Evolutionary conservation across 1,140 invertebrate genomes (phyloP), one percentile per base, ranked within the genome.

Genomic region (Anagrus nilaparvatae): DNA sequence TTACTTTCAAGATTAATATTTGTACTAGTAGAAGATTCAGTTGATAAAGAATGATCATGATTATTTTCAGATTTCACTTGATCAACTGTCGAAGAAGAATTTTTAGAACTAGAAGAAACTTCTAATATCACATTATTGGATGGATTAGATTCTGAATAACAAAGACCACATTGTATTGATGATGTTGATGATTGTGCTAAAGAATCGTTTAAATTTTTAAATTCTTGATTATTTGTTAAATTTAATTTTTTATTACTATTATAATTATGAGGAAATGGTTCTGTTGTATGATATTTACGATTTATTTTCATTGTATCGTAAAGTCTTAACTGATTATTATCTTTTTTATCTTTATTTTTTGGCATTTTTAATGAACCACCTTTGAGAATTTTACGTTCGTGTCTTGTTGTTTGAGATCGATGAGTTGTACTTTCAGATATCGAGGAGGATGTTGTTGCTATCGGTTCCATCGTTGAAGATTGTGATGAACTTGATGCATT

Each of bases 101-200:
- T 55, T 40, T 54, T 55, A 44, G 48, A 53, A 52, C 47, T 53
- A 51, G 29, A 44, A 43, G 56, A 56, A 53, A 54, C 51, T 48
- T 54, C 56, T 61, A 60, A 61, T 66, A 67, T 66, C 63, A 65
- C 62, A 66, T 65, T 65, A 50, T 59, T 65, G 65, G 65, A 67
- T 65, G 65, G 65, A 67, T 58, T 67, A 48, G 58, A 62, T 59
- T 63, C 55, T 51, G 41, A 48, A 50, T 48, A 46, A 50, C 47
- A 49, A 41, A n/a, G n/a, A n/a, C n/a, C 9, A n/a, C 5, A 9
- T 13, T 5, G 29, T 14, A n/a, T 30, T n/a, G n/a, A n/a, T n/a
- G n/a, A n/a, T n/a, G n/a, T n/a, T n/a, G n/a, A n/a, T n/a, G n/a
- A n/a, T n/a, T n/a, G n/a, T n/a, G n/a, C n/a, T n/a, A n/a, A n/a